phyloP scores from a whole-genome alignment of 1,140 invertebrate species.

The Bombus fervidus region DNA sequence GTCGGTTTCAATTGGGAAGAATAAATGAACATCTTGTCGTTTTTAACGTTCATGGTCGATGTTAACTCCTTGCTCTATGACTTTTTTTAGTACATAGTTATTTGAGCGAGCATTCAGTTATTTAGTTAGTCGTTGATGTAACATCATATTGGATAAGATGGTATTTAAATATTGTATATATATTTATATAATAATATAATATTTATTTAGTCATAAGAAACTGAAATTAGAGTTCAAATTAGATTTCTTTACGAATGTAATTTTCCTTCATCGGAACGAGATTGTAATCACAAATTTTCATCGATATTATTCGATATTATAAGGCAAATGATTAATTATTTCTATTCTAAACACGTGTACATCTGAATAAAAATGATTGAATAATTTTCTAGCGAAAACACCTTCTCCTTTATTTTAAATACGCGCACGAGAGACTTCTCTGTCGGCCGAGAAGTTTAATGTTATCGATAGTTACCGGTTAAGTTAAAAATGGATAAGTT shows the following conservation, averaged over 20 bases:
- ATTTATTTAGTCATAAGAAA: not conserved
- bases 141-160: not conserved
- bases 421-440: too few relatives aligned
- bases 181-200: too few relatives aligned
- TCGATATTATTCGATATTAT: too few relatives aligned
- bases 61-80: not conserved
- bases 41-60: not conserved
- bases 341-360: not conserved
- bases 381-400: not conserved
- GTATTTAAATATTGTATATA: not conserved
- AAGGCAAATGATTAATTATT: too few relatives aligned
- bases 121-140: not conserved
- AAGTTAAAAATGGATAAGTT: constrained; percentile 2
- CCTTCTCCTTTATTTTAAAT: not conserved
- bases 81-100: not conserved
- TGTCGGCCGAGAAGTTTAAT: not conserved
- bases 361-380: not conserved
- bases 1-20: not conserved
- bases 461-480: not conserved
- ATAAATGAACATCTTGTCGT: not conserved
- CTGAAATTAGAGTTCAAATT: not conserved
- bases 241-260: not conserved
- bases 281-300: too few relatives aligned
- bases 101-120: not conserved
- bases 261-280: too few relatives aligned